Evolutionary conservation across 1,140 invertebrate genomes (phyloP).

Genomic region (Holotrichia oblita): DNA sequence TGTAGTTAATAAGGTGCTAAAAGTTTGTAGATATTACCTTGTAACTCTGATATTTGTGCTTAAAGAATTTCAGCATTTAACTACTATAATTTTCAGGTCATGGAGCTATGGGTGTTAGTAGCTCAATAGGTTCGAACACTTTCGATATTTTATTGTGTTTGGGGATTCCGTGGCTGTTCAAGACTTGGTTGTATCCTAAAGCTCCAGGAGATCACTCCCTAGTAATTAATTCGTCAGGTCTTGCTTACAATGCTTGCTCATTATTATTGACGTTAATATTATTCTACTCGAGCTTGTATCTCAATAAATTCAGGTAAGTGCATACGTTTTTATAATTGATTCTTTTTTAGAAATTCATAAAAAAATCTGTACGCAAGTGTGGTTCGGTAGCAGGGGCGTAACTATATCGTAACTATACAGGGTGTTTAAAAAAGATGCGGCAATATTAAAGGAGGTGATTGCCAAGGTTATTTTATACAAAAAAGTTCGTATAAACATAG

Average conservation of each 20-base stretch:
- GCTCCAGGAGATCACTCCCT: conserved; percentile 75
- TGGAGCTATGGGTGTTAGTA: conserved; percentile 89
- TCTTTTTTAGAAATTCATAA: not conserved
- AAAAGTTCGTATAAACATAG: too few relatives aligned
- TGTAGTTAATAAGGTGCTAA: too few relatives aligned
- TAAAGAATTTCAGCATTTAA: too few relatives aligned
- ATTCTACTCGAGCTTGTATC: conserved; percentile 76
- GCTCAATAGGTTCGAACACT: conserved; percentile 90
- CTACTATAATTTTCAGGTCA: conserved; percentile 70
- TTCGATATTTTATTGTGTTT: conserved; percentile 87
- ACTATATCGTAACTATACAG: too few relatives aligned
- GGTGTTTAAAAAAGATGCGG: too few relatives aligned
- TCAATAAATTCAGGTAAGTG: conserved; percentile 76
- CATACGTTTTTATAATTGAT: not conserved
- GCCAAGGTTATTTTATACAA: too few relatives aligned
- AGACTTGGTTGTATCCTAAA: conserved; percentile 78
- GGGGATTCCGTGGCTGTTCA: conserved; percentile 87
- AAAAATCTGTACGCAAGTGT: too few relatives aligned
- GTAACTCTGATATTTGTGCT: too few relatives aligned
- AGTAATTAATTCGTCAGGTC: conserved; percentile 79
- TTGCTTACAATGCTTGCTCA: conserved; percentile 83
- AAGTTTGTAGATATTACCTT: too few relatives aligned
- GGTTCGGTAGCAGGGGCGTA: too few relatives aligned
- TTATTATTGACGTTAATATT: conserved; percentile 79
- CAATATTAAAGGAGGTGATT: too few relatives aligned